Evolutionary conservation across 1,140 invertebrate species (phyloP), one percentile per base, ranked within the genome.

Genomic region (Pectinophora gossypiella): DNA sequence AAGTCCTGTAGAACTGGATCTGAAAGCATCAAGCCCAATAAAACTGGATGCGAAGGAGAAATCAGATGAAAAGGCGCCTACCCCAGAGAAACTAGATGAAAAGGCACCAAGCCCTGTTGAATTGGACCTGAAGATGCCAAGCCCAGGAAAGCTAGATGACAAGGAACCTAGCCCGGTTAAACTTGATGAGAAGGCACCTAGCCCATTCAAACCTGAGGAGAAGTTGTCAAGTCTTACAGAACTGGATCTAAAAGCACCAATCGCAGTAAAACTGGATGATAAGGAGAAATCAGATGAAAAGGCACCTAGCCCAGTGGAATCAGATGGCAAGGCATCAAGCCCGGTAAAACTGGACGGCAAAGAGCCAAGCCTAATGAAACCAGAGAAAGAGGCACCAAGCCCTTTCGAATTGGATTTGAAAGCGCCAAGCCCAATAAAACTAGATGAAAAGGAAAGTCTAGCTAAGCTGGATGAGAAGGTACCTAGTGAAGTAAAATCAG

Each of bases 351-450:
- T 9, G 15, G 16, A 40, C 16, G 5, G 12, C 1, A 49, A 55
- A 16, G 44, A 45, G 13, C 20, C 12, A 2, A 57, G 55, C 23
- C 54, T 43, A 27, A 44, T 10, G 1, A 27, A 20, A 52, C 35
- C 35, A 42, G 48, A 46, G 5, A 45, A n/a, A n/a, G n/a, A 50
- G 27, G 45, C 36, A 10, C 20, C 13, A 5, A 20, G 3, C 9
- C 36, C 36, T 13, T 15, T 15, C 16, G 1, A 40, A 40, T 16
- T 18, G 1, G 36, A 6, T 6, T 13, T 40, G 20, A 57, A 61
- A 18, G 42, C 10, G 40, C 52, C 60, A 6, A 64, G 54, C 36
- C 36, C 48, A n/a, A 43, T 53, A 6, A 12, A 40, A 15, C 7
- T 18, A 7, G 36, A 40, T 18, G 36, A 40, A 15, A 5, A 6